These are phyloP conservation scores for Protophormia terraenovae DNA, from an alignment of 2,888 invertebrate species.

Conservation along the genomic window DNA sequence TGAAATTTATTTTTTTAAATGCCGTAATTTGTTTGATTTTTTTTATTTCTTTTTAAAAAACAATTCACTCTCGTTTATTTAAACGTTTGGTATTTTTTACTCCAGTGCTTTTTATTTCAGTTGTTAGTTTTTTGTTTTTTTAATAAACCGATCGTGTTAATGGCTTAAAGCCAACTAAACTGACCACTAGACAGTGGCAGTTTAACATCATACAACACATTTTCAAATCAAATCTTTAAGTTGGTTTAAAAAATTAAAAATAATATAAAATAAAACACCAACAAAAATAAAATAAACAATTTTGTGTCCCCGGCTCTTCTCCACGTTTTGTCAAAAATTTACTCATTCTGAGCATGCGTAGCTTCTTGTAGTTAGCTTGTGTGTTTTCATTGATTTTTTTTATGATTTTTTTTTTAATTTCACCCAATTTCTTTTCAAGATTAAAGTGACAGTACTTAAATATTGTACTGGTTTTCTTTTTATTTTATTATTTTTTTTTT, in stretches of 20 bases:
- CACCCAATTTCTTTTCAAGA: constrained; percentile 45
- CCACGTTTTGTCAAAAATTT: not conserved
- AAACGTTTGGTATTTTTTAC: constrained; percentile 14
- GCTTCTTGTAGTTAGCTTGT: not conserved
- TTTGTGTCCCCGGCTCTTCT: not conserved
- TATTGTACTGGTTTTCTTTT: constrained; percentile 6
- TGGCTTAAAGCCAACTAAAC: constrained; percentile 78
- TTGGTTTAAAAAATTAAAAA: not conserved
- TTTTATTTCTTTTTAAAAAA: not conserved
- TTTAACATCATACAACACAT: constrained; percentile 29
- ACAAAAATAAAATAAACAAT: constrained; percentile 23
- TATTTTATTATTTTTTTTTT: not conserved
- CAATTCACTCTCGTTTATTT: not conserved
- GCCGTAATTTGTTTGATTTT: not conserved
- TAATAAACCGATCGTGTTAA: constrained; percentile 77
- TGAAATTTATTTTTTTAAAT: not conserved
- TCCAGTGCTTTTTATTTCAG: not conserved
- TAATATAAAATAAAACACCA: not conserved
- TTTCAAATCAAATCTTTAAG: constrained; percentile 48
- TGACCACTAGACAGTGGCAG: constrained; percentile 64
- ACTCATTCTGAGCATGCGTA: constrained; percentile 56
- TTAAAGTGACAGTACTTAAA: constrained; percentile 7
- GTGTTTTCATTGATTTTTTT: constrained; percentile 5
- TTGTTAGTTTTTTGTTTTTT: not conserved
- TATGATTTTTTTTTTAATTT: constrained; percentile 5